Conservation (phyloP, 2,113 vertebrate species). For the Ctenodactylus gundi region DNA sequence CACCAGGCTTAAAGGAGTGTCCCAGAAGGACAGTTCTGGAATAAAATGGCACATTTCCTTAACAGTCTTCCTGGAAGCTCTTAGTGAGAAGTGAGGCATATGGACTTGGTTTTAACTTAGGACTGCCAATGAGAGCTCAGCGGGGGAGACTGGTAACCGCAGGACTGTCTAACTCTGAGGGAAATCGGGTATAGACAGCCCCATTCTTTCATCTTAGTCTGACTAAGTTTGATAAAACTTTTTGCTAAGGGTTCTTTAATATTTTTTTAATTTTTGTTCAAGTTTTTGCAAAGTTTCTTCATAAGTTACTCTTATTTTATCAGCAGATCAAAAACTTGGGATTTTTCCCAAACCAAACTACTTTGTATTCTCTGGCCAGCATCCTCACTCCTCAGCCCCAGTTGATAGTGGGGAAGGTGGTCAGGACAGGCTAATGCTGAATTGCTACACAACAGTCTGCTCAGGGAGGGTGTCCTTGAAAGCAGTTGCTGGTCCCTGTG, state of each 20-base stretch:
- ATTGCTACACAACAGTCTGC: accelerated
- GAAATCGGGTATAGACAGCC: background rate
- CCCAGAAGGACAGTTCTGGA: background rate
- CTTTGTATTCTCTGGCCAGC: background rate
- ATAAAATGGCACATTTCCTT: background rate
- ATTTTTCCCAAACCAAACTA: background rate
- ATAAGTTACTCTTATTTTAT: background rate
- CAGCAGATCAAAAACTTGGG: background rate
- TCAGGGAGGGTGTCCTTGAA: background rate
- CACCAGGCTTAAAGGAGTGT: background rate
- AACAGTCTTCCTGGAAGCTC: background rate
- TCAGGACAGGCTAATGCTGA: background rate
- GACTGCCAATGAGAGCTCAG: background rate
- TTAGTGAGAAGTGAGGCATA: background rate
- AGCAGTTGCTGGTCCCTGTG: accelerated
- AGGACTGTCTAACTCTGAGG: background rate
- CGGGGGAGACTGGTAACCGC: background rate
- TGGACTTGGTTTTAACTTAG: background rate
- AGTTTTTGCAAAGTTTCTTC: background rate
- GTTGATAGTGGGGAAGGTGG: background rate
- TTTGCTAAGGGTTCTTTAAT: background rate
- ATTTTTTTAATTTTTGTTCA: background rate
- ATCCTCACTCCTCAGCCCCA: background rate
- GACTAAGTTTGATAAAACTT: background rate
- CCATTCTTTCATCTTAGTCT: background rate